Evolutionary conservation across 1,140 invertebrate genomes (phyloP), one percentile per base, ranked within the genome.

Genomic region (Pogonomyrmex barbatus): DNA sequence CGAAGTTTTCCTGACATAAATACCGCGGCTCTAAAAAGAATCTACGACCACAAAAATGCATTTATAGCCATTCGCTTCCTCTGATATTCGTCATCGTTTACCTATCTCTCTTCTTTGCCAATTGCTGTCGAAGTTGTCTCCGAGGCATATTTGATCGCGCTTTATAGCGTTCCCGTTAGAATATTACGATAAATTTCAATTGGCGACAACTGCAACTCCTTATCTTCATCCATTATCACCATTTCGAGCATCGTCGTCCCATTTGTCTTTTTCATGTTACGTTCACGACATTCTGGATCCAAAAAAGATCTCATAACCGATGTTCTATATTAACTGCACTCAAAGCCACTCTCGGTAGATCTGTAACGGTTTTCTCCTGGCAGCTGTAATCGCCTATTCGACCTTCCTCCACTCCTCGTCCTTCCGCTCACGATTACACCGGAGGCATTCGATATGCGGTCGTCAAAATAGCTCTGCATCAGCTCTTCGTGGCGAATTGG

Each of bases 401-500:
- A 89, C 88, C 85, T 84, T 75, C 71, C 81, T 87, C n/a, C 36
- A 24, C 10, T 86, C 88, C 10, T 86, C 88, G 77, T 78, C 71
- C 71, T 87, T 89, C 71, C 52, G 65, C 50, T 42, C 85, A 62
- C 86, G 84, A 89, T 89, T 89, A 77, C 76, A 81, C 63, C 62
- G 60, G 30, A 60, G 75, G 67, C 60, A 87, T 79, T 82, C 79
- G 75, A 90, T 87, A 62, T 87, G 88, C 79, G 89, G 88, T 90
- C 78, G 39, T 60, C 62, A 79, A 47, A 85, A 88, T 81, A 87
- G 65, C 76, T 67, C 76, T 75, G 73, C 60, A 85, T 87, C 76
- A 88, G 71, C 88, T 87, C 85, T 81, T 77, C 67, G 70, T 45
- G 79, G 47, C 65, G 70, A 71, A 87, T 84, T 39, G 79, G 89